Conservation (phyloP, 2,797 vertebrate genomes). For the Coreius guichenoti region DNA sequence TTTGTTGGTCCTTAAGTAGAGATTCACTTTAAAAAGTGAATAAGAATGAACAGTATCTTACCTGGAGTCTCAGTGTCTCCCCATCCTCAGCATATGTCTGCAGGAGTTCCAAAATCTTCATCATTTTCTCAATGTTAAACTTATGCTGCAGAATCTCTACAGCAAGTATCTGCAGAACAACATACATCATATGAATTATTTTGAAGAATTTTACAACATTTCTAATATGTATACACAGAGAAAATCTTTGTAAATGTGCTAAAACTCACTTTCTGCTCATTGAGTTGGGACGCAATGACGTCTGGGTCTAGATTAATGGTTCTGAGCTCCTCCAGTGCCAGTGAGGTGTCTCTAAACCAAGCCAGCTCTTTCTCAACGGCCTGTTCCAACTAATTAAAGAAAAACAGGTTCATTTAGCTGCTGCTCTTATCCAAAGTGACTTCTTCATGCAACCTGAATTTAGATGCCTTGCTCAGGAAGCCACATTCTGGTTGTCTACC, state of each 20-base stretch:
- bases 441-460: neutral
- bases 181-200: neutral
- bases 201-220: neutral
- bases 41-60: conserved; percentile 49
- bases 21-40: neutral
- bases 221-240: neutral
- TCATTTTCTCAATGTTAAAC: conserved; percentile 85
- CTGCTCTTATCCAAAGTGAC: neutral
- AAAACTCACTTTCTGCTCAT: conserved; percentile 85
- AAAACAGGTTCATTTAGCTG: neutral
- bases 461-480: neutral
- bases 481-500: neutral
- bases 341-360: conserved; percentile 72
- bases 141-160: conserved; percentile 88
- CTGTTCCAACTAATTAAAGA: conserved; percentile 79
- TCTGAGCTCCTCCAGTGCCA: conserved; percentile 77
- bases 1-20: neutral
- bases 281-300: conserved; percentile 78
- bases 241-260: neutral
- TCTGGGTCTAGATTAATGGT: conserved; percentile 75
- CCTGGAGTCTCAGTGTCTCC: conserved; percentile 73
- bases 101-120: conserved; percentile 78
- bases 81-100: conserved; percentile 78
- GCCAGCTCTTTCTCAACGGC: conserved; percentile 79
- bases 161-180: conserved; percentile 77